phyloP scores from a whole-genome alignment of 2,113 vertebrate genomes.

The Morone chrysops region DNA sequence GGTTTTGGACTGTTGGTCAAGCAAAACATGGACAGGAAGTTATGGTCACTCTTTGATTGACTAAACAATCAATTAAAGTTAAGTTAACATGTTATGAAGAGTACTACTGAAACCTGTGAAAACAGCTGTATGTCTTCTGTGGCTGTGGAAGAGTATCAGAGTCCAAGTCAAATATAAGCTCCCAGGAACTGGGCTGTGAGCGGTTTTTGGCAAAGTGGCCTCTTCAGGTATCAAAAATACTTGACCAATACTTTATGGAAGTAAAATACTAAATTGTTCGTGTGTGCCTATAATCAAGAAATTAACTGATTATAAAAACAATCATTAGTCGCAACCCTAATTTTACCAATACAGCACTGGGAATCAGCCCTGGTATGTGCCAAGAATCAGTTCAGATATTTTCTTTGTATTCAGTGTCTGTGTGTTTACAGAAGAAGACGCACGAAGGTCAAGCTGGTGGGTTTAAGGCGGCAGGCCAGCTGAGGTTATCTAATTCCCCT shows the following conservation, averaged over 20 bases:
- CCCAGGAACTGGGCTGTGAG: too few relatives aligned
- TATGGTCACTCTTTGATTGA: too few relatives aligned
- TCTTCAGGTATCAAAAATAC: too few relatives aligned
- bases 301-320: background rate
- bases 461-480: background rate
- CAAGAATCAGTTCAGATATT: background rate
- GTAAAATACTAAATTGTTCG: background rate
- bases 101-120: too few relatives aligned
- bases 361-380: background rate
- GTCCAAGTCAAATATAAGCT: too few relatives aligned
- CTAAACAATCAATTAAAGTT: too few relatives aligned
- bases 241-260: background rate
- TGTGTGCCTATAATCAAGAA: background rate
- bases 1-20: background rate
- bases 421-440: background rate
- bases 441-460: constrained; percentile 17
- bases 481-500: constrained; percentile 47
- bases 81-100: too few relatives aligned
- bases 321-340: background rate
- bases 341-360: background rate
- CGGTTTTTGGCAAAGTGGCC: too few relatives aligned
- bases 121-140: too few relatives aligned
- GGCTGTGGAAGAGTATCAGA: too few relatives aligned
- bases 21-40: background rate
- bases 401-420: background rate